Base-by-base conservation (phyloP, 2,113 vertebrate genomes). In the Menidia beryllina region DNA sequence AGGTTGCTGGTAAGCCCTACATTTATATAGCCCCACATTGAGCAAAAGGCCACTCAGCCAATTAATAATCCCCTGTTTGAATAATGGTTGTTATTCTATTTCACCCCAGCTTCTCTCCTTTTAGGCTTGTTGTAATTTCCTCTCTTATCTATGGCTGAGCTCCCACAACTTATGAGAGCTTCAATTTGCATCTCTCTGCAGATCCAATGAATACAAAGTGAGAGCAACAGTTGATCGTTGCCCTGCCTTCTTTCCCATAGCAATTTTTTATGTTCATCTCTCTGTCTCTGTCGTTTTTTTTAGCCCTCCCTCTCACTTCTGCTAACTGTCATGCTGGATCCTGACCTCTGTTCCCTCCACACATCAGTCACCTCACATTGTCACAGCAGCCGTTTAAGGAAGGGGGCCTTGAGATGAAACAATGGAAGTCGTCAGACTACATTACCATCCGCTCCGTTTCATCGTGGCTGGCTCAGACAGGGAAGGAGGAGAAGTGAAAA, bases 31-130 rank as follows among this genome's bases (percentile, higher is more conserved):
- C 23, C 51, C 74, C 57, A 59, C 73, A 61, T 67, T 67, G 69
- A 70, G 69, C 77, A 62, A 81, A 83, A 83, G 83, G 56, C 85
- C 76, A 78, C 81, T 83, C 74, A 83, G 79, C 71, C 73, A 84
- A 86, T 64, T 81, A 86, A 90, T 90, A 90, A 89, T 83, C 77
- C 81, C 72, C 79, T 45, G 75, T 86, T 87, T 87, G 77, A 86
- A 85, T 85, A 87, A 86, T 85, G 70, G 76, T 61, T 75, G 70
- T 78, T 85, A 72, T 86, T 86, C 83, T 79, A 67, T 84, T 86
- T 83, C 81, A 74, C 66, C 75, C 24, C 48, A 79, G 81, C 82
- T 62, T 64, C 63, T 79, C 72, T 83, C 81, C 78, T 74, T 88
- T 88, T 86, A 79, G 76, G 27, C 77, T 54, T 79, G n/a, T 84